Evolutionary conservation across 2,888 invertebrate genomes (phyloP).

Genomic region (Drosophila mettleri): DNA sequence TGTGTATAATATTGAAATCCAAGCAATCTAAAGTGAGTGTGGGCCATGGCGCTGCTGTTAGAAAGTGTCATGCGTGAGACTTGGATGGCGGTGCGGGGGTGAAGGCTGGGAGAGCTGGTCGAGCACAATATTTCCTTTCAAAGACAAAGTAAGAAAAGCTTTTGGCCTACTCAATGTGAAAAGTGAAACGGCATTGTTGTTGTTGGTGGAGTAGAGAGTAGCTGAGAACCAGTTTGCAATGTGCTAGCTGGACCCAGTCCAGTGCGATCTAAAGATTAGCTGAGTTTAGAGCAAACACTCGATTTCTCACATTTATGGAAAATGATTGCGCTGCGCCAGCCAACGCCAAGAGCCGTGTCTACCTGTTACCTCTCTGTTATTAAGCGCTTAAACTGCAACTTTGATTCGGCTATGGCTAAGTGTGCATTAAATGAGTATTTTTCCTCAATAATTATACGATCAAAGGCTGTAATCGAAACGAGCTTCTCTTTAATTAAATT

Average conservation of each 20-base stretch:
- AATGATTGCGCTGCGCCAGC: conserved; percentile 7
- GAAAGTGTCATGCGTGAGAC: conserved; percentile 51
- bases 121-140: conserved; percentile 56
- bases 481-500: no score
- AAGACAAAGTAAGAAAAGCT: conserved; percentile 22
- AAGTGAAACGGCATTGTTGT: conserved; percentile 7
- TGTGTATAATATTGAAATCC: not conserved
- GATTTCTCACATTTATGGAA: conserved; percentile 12
- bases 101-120: not conserved
- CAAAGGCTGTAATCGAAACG: conserved; percentile 42
- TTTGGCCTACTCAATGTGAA: conserved; percentile 10
- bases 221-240: conserved; percentile 26
- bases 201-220: not conserved
- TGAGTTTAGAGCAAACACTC: conserved; percentile 9
- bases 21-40: not conserved
- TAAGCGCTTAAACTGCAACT: conserved; percentile 27
- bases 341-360: conserved; percentile 12
- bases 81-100: conserved; percentile 1
- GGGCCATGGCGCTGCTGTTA: not conserved
- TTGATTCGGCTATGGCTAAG: conserved; percentile 37
- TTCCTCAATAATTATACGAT: conserved; percentile 62
- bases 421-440: conserved; percentile 41
- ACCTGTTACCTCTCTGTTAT: conserved; percentile 34
- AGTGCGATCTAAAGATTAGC: conserved; percentile 14
- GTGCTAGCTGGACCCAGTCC: conserved; percentile 7